Evolutionary conservation across 2,888 invertebrate species (phyloP), one percentile per base, ranked within the genome.

Genomic region (Harpagoxenus sublaevis): DNA sequence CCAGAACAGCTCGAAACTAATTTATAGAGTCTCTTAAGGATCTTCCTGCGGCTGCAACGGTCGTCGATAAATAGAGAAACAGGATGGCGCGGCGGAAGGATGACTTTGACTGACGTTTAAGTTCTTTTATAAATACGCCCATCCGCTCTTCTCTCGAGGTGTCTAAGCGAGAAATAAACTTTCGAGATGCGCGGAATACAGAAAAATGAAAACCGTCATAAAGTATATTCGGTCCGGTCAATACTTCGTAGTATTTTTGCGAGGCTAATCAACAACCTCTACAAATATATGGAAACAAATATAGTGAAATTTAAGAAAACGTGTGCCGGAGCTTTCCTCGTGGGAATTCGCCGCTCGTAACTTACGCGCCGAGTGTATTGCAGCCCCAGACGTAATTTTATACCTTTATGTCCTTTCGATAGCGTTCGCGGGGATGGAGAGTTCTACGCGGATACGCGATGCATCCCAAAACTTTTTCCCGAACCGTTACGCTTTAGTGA

Each of bases 11-110:
- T 86, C 83, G 75, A 86, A 87, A 87, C 84, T 89, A 89, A 89
- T 89, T 89, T 89, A 89, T 89, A 81, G 84, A 66, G 85, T 60
- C 85, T 63, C 83, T 85, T 87, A 83, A 85, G 84, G 82, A 78
- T 51, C 48, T 70, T 68, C n/a, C 48, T 39, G 68, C 23, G 65
- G 28, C 60, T 35, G 39, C 51, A 57, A 55, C 39, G 70, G 63
- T 28, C 39, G 31, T 31, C 65, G 42, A 66, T 51, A 83, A 68
- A 83, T 55, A 83, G 68, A 63, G 53, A 71, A 71, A 63, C 53
- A 62, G 31, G n/a, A 68, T 65, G 68, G 74, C 53, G 39, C 15
- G 28, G 18, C 35, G 45, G 42, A 62, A 84, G 66, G 65, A n/a
- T 18, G 70, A 83, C 78, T 83, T 65, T 65, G 83, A 83, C 70